Evolutionary conservation across 2,888 invertebrate genomes (phyloP).

Genomic region (Tryphoninae sp.): DNA sequence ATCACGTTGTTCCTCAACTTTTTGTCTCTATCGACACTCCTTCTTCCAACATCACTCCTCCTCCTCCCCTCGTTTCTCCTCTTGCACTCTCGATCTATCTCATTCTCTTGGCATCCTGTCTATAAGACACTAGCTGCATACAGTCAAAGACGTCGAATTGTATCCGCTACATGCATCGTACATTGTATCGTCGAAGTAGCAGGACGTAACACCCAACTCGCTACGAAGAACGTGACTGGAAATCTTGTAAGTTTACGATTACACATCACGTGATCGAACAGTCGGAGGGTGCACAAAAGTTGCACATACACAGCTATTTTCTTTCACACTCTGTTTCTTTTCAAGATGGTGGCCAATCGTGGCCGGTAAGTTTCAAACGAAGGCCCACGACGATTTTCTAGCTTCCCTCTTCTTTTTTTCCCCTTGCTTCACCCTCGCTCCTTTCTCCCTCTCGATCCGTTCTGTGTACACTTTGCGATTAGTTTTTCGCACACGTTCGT

Average conservation of each 20-base stretch:
- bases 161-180: not conserved
- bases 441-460: not conserved
- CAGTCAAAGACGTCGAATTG: slow-evolving; percentile 38
- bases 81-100: slow-evolving; percentile 24
- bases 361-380: slow-evolving; percentile 41
- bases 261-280: slow-evolving; percentile 71
- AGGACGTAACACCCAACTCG: slow-evolving; percentile 69
- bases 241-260: slow-evolving; percentile 74
- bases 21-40: not conserved
- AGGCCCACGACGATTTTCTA: slow-evolving; percentile 43
- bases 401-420: slow-evolving; percentile 12
- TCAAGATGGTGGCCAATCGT: slow-evolving; percentile 43
- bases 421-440: not conserved
- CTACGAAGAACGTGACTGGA: slow-evolving; percentile 75
- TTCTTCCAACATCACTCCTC: not conserved
- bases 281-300: slow-evolving; percentile 40
- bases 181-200: slow-evolving; percentile 41
- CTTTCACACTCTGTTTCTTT: slow-evolving; percentile 14
- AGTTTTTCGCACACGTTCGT: slow-evolving; percentile 30
- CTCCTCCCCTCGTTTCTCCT: not conserved
- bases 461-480: slow-evolving; percentile 15
- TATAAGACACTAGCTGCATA: slow-evolving; percentile 15
- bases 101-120: slow-evolving; percentile 45
- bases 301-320: slow-evolving; percentile 40
- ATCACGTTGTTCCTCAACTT: slow-evolving; percentile 26